Evolutionary conservation across 1,140 invertebrate species (phyloP).

Genomic region (Drosophila saltans): DNA sequence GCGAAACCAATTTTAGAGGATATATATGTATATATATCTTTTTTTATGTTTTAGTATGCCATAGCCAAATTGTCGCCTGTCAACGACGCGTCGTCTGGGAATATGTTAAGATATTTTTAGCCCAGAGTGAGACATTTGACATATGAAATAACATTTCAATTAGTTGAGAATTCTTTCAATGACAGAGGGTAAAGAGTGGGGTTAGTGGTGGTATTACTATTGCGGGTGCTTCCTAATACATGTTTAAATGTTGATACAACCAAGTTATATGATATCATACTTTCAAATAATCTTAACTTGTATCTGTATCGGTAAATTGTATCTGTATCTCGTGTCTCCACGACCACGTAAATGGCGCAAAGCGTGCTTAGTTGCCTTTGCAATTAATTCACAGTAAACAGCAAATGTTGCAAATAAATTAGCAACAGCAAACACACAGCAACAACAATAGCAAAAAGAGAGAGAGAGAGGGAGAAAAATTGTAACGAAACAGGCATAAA

Average conservation of each 20-base stretch:
- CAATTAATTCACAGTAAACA: constrained; percentile 82
- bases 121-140: constrained; percentile 61
- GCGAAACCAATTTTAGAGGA: constrained; percentile 55
- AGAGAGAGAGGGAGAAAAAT: constrained; percentile 33
- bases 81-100: constrained; percentile 47
- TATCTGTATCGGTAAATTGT: constrained; percentile 25
- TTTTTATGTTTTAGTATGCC: constrained; percentile 35
- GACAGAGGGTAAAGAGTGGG: constrained; percentile 10
- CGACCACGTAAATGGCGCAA: constrained; percentile 62
- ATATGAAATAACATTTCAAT: constrained; percentile 68
- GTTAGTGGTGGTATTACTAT: constrained; percentile 14
- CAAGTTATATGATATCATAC: constrained; percentile 46
- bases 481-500: constrained; percentile 58
- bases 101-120: constrained; percentile 61
- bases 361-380: constrained; percentile 75
- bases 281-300: constrained; percentile 40
- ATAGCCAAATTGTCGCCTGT: constrained; percentile 69
- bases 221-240: constrained; percentile 36
- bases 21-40: constrained; percentile 3
- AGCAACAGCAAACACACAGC: constrained; percentile 57
- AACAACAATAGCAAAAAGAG: constrained; percentile 32
- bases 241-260: constrained; percentile 56
- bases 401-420: constrained; percentile 82
- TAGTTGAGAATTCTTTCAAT: constrained; percentile 60
- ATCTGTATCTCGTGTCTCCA: constrained; percentile 24